Conservation (phyloP, 2,113 vertebrate species). For the Mustela nigripes region DNA sequence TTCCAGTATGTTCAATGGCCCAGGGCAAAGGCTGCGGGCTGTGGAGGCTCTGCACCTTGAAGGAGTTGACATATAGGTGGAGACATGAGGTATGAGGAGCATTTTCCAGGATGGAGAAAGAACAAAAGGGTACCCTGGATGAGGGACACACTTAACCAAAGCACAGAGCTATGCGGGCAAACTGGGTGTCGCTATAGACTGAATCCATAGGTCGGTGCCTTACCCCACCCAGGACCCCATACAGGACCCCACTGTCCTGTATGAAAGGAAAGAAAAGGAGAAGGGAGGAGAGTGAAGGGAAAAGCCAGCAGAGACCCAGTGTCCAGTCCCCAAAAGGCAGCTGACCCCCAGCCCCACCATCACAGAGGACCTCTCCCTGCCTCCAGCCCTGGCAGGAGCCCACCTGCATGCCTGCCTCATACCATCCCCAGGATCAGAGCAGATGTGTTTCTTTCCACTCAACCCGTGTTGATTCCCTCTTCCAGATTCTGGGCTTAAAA, state of each 20-base stretch:
- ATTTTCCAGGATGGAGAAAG: not conserved
- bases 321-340: not conserved
- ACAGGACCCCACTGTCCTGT: too few species aligned
- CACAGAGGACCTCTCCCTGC: not conserved
- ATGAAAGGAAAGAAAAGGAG: not conserved
- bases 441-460: not conserved
- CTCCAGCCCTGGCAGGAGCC: not conserved
- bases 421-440: not conserved
- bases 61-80: not conserved
- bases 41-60: not conserved
- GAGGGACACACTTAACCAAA: not conserved
- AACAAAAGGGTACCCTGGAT: not conserved
- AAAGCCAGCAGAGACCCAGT: not conserved
- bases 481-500: constrained; percentile 45
- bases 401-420: not conserved
- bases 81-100: not conserved
- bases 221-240: not conserved
- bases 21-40: not conserved
- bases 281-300: not conserved
- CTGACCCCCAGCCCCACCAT: not conserved
- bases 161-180: not conserved
- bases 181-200: not conserved
- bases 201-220: not conserved
- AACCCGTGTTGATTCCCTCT: not conserved
- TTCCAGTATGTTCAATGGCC: not conserved